Percentiles rank a stretch among this genome's conserved stretches.
These are phyloP conservation scores for Neoitamus cyanurus DNA, from an alignment of 2,888 invertebrate species.

Conservation along the genomic window DNA sequence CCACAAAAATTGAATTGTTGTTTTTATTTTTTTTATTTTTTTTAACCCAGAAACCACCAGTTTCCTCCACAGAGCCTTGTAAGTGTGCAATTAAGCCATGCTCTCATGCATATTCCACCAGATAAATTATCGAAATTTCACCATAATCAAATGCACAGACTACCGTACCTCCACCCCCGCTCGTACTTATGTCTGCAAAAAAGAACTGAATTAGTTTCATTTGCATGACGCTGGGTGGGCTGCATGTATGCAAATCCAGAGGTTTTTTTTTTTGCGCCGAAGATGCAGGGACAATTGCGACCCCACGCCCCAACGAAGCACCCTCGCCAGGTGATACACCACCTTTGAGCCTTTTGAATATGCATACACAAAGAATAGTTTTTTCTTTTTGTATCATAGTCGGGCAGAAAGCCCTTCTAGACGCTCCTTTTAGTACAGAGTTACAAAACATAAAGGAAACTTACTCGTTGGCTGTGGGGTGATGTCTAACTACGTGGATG, in stretches of 20 bases:
- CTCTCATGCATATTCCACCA: slow-evolving; percentile 45
- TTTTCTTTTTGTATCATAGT: background rate
- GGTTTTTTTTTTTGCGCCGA: background rate
- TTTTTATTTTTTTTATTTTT: background rate
- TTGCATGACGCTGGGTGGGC: background rate
- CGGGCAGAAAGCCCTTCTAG: background rate
- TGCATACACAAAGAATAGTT: slow-evolving; percentile 37
- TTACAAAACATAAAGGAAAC: slow-evolving; percentile 60
- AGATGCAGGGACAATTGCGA: background rate
- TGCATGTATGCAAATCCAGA: slow-evolving; percentile 37
- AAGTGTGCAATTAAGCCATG: slow-evolving; percentile 38
- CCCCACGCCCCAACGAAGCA: background rate
- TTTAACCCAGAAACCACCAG: slow-evolving; percentile 30
- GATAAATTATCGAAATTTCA: slow-evolving; percentile 37
- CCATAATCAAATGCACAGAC: background rate
- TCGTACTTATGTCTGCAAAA: slow-evolving; percentile 80
- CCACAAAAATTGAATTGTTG: background rate
- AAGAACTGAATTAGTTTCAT: slow-evolving; percentile 47
- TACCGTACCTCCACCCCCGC: slow-evolving; percentile 79
- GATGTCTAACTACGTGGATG: slow-evolving; percentile 87
- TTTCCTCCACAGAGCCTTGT: background rate
- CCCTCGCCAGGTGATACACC: slow-evolving; percentile 9
- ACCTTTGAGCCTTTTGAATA: slow-evolving; percentile 33
- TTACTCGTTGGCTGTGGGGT: slow-evolving; percentile 82
- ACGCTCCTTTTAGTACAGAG: background rate